Base-by-base conservation (phyloP, 2,797 vertebrate genomes). In the Synanceia verrucosa region DNA sequence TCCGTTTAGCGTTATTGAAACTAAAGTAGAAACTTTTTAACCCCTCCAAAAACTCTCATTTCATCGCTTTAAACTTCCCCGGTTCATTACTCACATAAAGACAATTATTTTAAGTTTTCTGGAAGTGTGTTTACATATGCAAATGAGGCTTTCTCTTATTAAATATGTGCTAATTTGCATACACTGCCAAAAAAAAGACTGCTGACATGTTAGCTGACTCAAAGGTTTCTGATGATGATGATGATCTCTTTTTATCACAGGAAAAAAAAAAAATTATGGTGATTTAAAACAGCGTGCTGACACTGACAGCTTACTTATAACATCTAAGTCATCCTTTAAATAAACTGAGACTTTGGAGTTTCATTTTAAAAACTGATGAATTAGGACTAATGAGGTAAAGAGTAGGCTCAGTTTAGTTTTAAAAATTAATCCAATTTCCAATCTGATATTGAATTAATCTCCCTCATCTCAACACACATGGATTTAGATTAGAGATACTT, bases 381-480 rank as follows among this genome's bases (percentile, higher is more conserved):
- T 78, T 53, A 66, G 50, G 53, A 62, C 66, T 67, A 70, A 81
- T 61, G 60, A 47, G 43, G 78, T 78, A 70, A 74, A 73, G 28
- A 59, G 43, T 1, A 47, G 44, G 10, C 39, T 73, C 28, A 48
- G 52, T 57, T 71, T 8, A 51, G 70, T 70, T 59, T 75, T 60
- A 36, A 53, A 56, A 74, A 61, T 28, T 37, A 68, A 77, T 63
- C 60, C 65, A 36, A 55, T 67, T 55, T 67, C 53, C 65, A 81
- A 56, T 78, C 69, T 63, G 70, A 78, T 76, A 64, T 64, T 74
- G 59, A 83, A 74, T 74, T 76, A 82, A 82, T 85, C 70, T 76
- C 52, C 56, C 61, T 57, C 70, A 75, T 86, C 53, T 73, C 59
- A 21, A 19, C n/a, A 76, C 79, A 76, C 50, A 41, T 58, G 68